Conservation (phyloP, 2,113 vertebrate genomes). For the Capricornis sumatraensis region DNA sequence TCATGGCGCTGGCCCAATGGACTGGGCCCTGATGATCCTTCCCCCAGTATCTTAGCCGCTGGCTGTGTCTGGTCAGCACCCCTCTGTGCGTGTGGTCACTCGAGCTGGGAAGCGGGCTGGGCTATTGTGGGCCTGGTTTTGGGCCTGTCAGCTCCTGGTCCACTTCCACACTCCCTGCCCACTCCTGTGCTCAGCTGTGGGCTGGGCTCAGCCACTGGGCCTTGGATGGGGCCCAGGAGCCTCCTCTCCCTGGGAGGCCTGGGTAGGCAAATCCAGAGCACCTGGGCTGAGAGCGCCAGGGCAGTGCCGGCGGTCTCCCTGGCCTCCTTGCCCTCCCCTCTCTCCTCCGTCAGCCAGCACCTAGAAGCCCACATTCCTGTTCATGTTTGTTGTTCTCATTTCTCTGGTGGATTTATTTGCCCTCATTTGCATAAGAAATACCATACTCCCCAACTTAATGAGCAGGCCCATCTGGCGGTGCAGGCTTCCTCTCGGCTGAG, state of each 20-base stretch:
- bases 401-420: slow-evolving; percentile 44
- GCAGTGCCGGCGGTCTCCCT: neutral
- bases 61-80: neutral
- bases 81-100: too few species aligned
- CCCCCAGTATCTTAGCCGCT: neutral
- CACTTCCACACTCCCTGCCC: neutral
- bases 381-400: slow-evolving; percentile 32
- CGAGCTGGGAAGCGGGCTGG: neutral
- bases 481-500: slow-evolving; percentile 43
- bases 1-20: accelerated
- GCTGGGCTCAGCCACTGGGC: neutral
- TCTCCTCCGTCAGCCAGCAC: neutral
- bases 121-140: neutral
- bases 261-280: neutral
- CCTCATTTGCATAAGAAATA: slow-evolving; percentile 65
- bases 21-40: neutral
- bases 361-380: neutral
- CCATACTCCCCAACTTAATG: neutral
- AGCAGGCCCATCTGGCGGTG: slow-evolving; percentile 36
- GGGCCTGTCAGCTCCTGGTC: neutral
- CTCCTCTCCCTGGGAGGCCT: neutral
- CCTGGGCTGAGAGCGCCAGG: neutral
- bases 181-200: neutral
- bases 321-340: too few species aligned
- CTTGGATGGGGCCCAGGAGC: neutral